Evolutionary conservation across 1,140 invertebrate genomes (phyloP).

Genomic region (Cydia splendana): DNA sequence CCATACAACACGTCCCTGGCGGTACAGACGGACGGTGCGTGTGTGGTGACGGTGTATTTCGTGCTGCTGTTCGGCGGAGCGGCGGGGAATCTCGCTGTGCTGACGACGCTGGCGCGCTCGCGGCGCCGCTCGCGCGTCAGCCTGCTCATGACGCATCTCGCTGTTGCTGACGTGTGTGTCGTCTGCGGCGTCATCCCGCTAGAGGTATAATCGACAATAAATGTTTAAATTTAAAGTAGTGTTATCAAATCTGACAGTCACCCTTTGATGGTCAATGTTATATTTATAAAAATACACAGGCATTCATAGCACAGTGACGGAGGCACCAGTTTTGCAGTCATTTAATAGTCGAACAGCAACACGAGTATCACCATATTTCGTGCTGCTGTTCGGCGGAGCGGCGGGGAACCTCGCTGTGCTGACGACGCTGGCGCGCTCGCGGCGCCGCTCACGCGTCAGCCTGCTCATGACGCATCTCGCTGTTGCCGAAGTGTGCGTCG

Average conservation of each 20-base stretch:
- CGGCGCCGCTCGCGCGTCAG: conserved; percentile 87
- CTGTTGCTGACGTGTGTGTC: conserved; percentile 89
- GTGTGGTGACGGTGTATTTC: conserved; percentile 62
- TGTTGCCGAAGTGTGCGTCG: conserved; percentile 89
- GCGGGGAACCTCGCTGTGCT: conserved; percentile 82
- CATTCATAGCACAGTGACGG: too few species aligned
- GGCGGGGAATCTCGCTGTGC: conserved; percentile 79
- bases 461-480: conserved; percentile 89
- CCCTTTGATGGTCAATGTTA: too few species aligned
- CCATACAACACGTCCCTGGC: conserved; percentile 28
- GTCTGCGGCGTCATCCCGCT: conserved; percentile 90
- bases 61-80: conserved; percentile 85
- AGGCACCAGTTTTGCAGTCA: too few species aligned
- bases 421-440: conserved; percentile 83
- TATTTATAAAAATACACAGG: too few species aligned
- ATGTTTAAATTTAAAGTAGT: too few species aligned
- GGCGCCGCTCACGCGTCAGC: conserved; percentile 86
- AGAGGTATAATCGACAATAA: conserved; percentile 68
- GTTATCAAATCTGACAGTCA: too few species aligned
- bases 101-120: conserved; percentile 85
- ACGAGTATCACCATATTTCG: too few species aligned
- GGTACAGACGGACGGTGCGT: conserved; percentile 46
- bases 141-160: conserved; percentile 88
- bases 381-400: conserved; percentile 85
- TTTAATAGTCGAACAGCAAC: too few species aligned